Evolutionary conservation across 2,888 invertebrate genomes (phyloP).

Genomic region (Macrophya annulata): DNA sequence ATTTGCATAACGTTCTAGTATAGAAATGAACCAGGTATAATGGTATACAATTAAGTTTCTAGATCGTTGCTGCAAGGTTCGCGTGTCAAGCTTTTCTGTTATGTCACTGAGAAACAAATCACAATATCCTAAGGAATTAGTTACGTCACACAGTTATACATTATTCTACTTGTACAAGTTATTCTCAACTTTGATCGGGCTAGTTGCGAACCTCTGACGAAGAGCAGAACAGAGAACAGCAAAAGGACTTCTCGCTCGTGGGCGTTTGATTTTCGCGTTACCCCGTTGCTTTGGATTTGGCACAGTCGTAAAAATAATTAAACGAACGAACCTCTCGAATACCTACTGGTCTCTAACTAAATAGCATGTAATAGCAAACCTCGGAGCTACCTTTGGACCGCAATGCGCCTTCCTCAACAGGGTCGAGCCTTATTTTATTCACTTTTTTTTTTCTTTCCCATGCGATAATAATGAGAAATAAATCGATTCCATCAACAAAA

Average conservation of each 20-base stretch:
- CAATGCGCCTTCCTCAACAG: constrained; percentile 55
- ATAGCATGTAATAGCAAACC: constrained; percentile 75
- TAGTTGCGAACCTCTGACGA: constrained; percentile 64
- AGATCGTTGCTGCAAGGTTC: constrained; percentile 1
- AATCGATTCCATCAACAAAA: background rate
- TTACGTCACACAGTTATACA: constrained; percentile 7
- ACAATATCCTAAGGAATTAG: constrained; percentile 2
- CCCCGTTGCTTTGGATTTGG: constrained; percentile 72
- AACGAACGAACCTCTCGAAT: constrained; percentile 69
- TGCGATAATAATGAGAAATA: background rate
- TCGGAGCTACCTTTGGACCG: constrained; percentile 63
- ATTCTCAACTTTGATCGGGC: background rate
- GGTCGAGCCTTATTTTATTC: constrained; percentile 30
- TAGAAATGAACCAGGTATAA: constrained; percentile 1
- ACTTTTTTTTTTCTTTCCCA: constrained; percentile 5
- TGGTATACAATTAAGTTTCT: constrained; percentile 31
- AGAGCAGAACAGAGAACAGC: constrained; percentile 63
- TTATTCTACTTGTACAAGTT: background rate
- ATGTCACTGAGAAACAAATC: constrained; percentile 35
- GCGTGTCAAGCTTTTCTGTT: background rate
- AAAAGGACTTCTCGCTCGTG: constrained; percentile 36
- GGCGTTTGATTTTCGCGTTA: constrained; percentile 51
- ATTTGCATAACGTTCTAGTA: constrained; percentile 44
- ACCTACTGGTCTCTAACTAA: constrained; percentile 71
- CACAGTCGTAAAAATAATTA: constrained; percentile 76